These are phyloP conservation scores for Babyrousa celebensis DNA, from an alignment of 2,797 vertebrate species.

Conservation along the genomic window DNA sequence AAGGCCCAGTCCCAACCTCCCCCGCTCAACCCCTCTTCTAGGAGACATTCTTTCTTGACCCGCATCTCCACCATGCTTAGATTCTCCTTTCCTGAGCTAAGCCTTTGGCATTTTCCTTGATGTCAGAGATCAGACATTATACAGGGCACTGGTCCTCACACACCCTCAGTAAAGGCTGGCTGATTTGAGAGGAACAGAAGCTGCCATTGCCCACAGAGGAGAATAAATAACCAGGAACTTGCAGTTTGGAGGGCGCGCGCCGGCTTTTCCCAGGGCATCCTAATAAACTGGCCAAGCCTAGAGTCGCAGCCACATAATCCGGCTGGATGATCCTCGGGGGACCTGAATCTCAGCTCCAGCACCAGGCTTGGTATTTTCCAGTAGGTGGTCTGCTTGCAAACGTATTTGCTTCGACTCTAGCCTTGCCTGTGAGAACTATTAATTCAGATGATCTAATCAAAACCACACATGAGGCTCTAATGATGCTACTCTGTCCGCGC, in stretches of 20 bases:
- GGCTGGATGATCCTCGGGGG: conserved; percentile 39
- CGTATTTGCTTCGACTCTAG: conserved; percentile 71
- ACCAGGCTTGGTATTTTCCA: conserved; percentile 44
- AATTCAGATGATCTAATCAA: conserved; percentile 73
- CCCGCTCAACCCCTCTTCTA: not conserved
- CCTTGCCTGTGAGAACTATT: conserved; percentile 73
- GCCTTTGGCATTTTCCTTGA: conserved; percentile 26
- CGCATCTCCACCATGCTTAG: not conserved
- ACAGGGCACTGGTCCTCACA: not conserved
- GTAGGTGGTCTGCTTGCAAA: conserved; percentile 70
- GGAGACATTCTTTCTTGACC: not conserved
- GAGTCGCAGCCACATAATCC: not conserved
- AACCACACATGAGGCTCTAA: conserved; percentile 65
- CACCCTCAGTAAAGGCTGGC: not conserved
- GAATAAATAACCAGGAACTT: not conserved
- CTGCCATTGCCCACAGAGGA: not conserved
- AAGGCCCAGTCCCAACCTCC: not conserved
- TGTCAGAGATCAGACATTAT: conserved; percentile 17
- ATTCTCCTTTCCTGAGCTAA: not conserved
- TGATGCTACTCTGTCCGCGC: not conserved
- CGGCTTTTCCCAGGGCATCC: not conserved
- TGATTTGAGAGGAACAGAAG: conserved; percentile 9
- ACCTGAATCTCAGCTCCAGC: conserved; percentile 14
- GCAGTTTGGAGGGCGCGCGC: not conserved
- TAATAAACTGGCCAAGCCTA: not conserved